Conservation (phyloP, 2,797 vertebrate species). For the Kryptopterus vitreolus region DNA sequence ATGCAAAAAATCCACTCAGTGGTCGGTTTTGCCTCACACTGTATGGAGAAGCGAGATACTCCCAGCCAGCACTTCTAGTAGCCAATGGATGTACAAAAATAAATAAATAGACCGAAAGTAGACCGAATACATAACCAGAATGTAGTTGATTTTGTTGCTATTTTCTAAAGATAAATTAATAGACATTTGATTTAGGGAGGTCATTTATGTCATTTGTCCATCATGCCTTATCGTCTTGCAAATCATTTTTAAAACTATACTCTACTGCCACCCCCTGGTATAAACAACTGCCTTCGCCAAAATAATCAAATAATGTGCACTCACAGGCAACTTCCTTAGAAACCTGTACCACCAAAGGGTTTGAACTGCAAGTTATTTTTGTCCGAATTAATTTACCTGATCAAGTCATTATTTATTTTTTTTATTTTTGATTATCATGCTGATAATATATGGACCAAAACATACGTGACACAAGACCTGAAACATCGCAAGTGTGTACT, state of each 20-base stretch:
- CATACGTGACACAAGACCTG: too few species aligned
- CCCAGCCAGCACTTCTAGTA: not conserved
- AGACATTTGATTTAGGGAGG: not conserved
- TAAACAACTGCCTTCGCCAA: not conserved
- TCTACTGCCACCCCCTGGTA: slow-evolving; percentile 8
- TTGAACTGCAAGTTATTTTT: not conserved
- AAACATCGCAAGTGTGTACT: too few species aligned
- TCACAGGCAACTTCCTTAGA: not conserved
- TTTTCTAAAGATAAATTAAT: not conserved
- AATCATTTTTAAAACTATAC: not conserved
- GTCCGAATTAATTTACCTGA: not conserved
- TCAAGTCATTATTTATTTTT: too few species aligned
- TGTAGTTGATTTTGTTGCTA: not conserved
- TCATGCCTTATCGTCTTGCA: not conserved
- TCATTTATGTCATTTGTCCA: not conserved
- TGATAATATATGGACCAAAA: too few species aligned
- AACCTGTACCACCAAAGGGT: not conserved
- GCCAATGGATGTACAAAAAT: not conserved
- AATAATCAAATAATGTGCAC: not conserved
- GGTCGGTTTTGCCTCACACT: not conserved
- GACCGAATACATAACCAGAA: not conserved
- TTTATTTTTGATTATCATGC: not conserved
- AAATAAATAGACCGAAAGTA: too few species aligned
- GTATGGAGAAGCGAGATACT: not conserved
- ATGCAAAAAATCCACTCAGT: not conserved